A percentile compares a stretch with the other conserved stretches of the same genome.
phyloP scores from a whole-genome alignment of 2,888 invertebrate genomes.

The Frankliniella fusca region DNA sequence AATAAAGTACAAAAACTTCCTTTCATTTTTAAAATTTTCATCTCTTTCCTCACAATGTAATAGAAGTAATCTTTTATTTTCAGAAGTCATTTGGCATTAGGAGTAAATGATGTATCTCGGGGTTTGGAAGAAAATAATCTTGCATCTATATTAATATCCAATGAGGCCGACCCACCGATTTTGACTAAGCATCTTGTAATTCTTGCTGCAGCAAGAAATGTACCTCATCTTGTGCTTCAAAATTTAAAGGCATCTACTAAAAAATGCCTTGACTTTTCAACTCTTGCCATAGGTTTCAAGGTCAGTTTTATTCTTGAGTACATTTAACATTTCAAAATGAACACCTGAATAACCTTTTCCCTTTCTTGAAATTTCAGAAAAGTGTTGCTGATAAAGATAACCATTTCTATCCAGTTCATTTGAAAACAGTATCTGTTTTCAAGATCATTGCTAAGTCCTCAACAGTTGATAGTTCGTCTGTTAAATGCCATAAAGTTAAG shows the following conservation, averaged over 20 bases:
- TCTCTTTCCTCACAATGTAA: neutral
- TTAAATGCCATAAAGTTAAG: neutral
- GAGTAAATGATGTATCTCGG: neutral
- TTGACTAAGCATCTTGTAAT: neutral
- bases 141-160: neutral
- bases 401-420: neutral
- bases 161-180: neutral
- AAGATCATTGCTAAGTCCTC: neutral
- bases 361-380: neutral
- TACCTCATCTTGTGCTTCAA: conserved; percentile 7
- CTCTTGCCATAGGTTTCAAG: neutral
- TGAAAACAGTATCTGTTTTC: neutral
- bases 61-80: neutral
- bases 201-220: neutral
- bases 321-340: neutral
- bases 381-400: neutral
- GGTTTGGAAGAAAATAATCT: neutral
- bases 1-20: neutral
- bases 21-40: neutral
- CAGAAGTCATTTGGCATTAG: neutral
- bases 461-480: neutral
- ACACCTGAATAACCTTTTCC: neutral
- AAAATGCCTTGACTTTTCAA: neutral
- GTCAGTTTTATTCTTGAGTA: neutral
- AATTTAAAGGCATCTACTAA: neutral